Conservation (phyloP, 2,797 vertebrate species). For the Sebastes reedi region DNA sequence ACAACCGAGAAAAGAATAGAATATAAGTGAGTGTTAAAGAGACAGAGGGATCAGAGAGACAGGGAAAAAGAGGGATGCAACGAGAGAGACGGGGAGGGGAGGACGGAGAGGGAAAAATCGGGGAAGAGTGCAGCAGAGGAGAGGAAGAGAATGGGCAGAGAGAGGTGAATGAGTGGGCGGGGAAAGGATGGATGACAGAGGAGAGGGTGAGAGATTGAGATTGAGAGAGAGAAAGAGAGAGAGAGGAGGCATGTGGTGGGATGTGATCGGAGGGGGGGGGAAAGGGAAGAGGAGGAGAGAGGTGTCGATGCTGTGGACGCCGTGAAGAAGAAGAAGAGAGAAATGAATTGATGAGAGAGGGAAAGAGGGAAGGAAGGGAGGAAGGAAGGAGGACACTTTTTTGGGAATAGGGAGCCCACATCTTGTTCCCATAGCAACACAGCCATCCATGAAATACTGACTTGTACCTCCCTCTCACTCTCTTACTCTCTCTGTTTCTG, state of each 20-base stretch:
- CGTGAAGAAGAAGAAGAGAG: conserved; percentile 47
- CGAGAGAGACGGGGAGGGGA: conserved; percentile 57
- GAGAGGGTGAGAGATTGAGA: conserved; percentile 18
- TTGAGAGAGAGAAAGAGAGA: conserved; percentile 7
- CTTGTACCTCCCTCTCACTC: conserved; percentile 78
- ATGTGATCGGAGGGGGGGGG: conserved; percentile 44
- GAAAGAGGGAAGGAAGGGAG: conserved; percentile 64
- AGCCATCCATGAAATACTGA: conserved; percentile 86
- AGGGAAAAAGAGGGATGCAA: conserved; percentile 45
- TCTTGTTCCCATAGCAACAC: conserved; percentile 90
- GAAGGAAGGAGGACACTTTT: conserved; percentile 83
- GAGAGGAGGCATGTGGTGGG: conserved; percentile 62
- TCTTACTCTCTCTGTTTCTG: conserved; percentile 69
- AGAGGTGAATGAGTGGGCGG: conserved; percentile 49
- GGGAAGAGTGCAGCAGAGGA: conserved; percentile 27
- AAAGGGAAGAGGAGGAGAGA: conserved; percentile 55
- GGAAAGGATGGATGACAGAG: conserved; percentile 51
- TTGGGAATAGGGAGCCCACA: conserved; percentile 84
- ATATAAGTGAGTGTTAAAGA: conserved; percentile 88
- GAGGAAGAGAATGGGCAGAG: conserved; percentile 34
- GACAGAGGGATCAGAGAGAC: conserved; percentile 81
- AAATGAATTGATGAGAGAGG: conserved; percentile 65
- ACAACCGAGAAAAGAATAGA: conserved; percentile 89
- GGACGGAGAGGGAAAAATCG: conserved; percentile 15
- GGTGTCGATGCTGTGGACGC: conserved; percentile 52